Evolutionary conservation across 2,888 invertebrate genomes (phyloP).

Genomic region (Hipparchia sbordonii): DNA sequence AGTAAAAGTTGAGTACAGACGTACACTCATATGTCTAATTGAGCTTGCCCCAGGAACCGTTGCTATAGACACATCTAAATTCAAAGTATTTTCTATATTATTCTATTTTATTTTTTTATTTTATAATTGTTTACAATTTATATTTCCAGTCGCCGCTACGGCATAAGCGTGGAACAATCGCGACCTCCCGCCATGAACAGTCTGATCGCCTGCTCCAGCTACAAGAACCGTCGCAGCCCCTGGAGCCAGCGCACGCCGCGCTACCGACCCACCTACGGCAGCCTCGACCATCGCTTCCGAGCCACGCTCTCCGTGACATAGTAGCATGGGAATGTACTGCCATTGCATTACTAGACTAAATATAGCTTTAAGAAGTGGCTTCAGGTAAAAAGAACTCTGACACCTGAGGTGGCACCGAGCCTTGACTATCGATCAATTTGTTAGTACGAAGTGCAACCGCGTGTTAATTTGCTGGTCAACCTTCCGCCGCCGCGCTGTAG

Average conservation of each 20-base stretch:
- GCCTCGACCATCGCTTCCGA: conserved; percentile 69
- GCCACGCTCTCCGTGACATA: conserved; percentile 56
- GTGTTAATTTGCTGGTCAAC: too few species aligned
- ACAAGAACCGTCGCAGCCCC: conserved; percentile 84
- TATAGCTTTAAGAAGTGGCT: not conserved
- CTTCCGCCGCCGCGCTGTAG: too few species aligned
- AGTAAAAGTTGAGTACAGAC: too few species aligned
- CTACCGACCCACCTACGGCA: conserved; percentile 72
- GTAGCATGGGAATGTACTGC: conserved; percentile 9
- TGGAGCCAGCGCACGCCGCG: conserved; percentile 73
- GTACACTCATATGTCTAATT: too few species aligned
- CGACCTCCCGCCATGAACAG: conserved; percentile 89
- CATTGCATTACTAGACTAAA: not conserved
- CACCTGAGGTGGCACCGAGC: not conserved
- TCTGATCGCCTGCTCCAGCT: conserved; percentile 89
- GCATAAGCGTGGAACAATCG: conserved; percentile 85
- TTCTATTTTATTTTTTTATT: too few species aligned
- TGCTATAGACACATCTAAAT: too few species aligned
- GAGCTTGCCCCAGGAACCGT: too few species aligned
- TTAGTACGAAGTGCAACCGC: too few species aligned
- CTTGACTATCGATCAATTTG: too few species aligned
- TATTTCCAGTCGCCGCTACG: conserved; percentile 61
- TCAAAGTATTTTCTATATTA: too few species aligned
- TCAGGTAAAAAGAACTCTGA: not conserved
- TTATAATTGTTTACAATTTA: not conserved